Percentiles rank a stretch among this genome's conserved stretches.
These are phyloP conservation scores for Athene noctua DNA, from an alignment of 2,113 vertebrate genomes.

Conservation along the genomic window DNA sequence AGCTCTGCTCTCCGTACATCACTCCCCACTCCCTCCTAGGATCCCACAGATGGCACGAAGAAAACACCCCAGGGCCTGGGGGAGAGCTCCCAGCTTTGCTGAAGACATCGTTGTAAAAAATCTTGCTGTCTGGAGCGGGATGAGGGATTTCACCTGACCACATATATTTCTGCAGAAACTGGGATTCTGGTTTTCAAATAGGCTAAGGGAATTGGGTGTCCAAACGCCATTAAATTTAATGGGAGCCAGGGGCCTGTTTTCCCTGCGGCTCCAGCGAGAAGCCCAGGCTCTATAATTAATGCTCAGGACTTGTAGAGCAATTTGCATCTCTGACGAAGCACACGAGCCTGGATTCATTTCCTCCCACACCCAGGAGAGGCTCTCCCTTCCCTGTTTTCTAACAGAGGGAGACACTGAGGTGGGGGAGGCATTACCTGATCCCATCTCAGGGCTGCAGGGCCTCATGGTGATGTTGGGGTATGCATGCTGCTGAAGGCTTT, in stretches of 20 bases:
- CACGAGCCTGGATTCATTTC: background rate
- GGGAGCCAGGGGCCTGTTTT: slow-evolving; percentile 14
- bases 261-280: background rate
- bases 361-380: background rate
- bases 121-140: background rate
- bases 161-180: background rate
- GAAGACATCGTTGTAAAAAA: background rate
- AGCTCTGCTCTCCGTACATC: rapidly evolving
- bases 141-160: background rate
- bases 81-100: background rate
- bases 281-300: slow-evolving; percentile 47
- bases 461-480: background rate
- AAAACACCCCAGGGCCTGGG: background rate
- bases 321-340: slow-evolving; percentile 34
- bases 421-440: background rate
- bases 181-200: slow-evolving; percentile 44
- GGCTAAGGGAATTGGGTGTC: slow-evolving; percentile 56
- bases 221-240: slow-evolving; percentile 55
- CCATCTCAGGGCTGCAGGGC: background rate
- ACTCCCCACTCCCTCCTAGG: background rate
- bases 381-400: background rate
- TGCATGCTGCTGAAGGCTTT: background rate
- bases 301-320: slow-evolving; percentile 3
- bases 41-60: rapidly evolving
- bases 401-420: background rate